Base-by-base conservation (phyloP, 2,888 invertebrate genomes). In the Philereme vetulata region DNA sequence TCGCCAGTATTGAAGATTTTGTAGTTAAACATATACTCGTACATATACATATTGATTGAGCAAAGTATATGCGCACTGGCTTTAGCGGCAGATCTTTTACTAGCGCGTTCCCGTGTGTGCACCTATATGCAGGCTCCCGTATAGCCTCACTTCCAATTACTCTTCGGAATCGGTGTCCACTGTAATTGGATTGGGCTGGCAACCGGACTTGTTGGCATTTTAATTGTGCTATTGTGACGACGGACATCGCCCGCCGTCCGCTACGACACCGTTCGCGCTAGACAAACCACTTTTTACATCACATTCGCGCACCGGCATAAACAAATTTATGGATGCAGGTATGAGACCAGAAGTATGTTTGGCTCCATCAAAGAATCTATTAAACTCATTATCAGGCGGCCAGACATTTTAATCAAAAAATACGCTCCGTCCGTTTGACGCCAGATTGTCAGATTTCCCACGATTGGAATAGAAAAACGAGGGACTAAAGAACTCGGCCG, bases 151-250 rank as follows among this genome's bases (percentile, higher is more conserved):
- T 85, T 86, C 90, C 92, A 91, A 91, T 92, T 91, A 91, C 90
- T 90, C 88, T 86, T 86, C 80, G 87, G 88, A 89, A 90, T 91
- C 90, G 90, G 87, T 90, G 89, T 90, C 87, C 87, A 82, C 85
- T 86, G 89, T 91, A 91, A 92, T 91, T 92, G 91, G 91, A 90
- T 90, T 91, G 89, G 90, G 81, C 85, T 84, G 88, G 90, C 89
- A 83, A 87, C 84, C 80, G 85, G 89, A 90, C 90, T 91, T 91
- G 92, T 91, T 90, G 92, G 92, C 90, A 91, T 91, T 92, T 92
- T 92, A 92, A 92, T 92, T 92, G 91, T 92, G 88, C 91, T 84
- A 91, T 92, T 92, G 91, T 92, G 91, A 91, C 88, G 88, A 81
- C 80, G 82, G 81, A 87, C 85, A 82, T 81, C 82, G 84, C 74